Conservation (phyloP, 2,797 vertebrate species). For the Gobionotothen gibberifrons region DNA sequence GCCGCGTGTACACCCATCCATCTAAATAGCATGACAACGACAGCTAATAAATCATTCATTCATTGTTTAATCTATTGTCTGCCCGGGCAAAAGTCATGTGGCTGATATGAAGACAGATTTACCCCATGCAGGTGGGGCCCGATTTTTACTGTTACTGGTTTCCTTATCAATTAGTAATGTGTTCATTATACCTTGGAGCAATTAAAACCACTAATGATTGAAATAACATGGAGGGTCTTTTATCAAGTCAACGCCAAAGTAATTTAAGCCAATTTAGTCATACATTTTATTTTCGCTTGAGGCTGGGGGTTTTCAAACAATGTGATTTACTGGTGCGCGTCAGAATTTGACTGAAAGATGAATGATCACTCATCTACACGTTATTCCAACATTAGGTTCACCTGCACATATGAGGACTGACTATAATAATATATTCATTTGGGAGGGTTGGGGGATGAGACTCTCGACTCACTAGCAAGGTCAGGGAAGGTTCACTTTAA, state of each 20-base stretch:
- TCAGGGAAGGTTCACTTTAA: conserved; percentile 72
- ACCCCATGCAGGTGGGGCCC: conserved; percentile 80
- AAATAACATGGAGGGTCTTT: conserved; percentile 79
- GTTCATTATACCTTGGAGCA: conserved; percentile 82
- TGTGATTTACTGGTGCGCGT: conserved; percentile 51
- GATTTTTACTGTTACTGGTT: conserved; percentile 71
- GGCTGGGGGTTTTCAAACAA: conserved; percentile 60
- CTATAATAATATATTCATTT: conserved; percentile 61
- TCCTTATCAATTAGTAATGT: conserved; percentile 83
- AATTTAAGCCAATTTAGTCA: conserved; percentile 78
- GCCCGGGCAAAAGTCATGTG: conserved; percentile 79
- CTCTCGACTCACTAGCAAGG: conserved; percentile 59
- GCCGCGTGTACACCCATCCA: conserved; percentile 84
- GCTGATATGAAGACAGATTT: conserved; percentile 83
- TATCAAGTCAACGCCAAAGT: conserved; percentile 78
- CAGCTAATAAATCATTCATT: conserved; percentile 88
- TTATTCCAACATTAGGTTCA: conserved; percentile 59
- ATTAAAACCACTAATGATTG: conserved; percentile 82
- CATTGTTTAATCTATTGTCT: conserved; percentile 88
- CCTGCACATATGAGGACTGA: conserved; percentile 48
- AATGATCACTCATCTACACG: conserved; percentile 54
- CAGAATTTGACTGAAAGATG: conserved; percentile 55
- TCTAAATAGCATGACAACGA: conserved; percentile 87
- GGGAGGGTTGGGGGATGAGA: conserved; percentile 24
- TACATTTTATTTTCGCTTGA: conserved; percentile 73